Evolutionary conservation across 1,140 invertebrate genomes (phyloP), one percentile per base, ranked within the genome.

Genomic region (Chironomus striatipennis): DNA sequence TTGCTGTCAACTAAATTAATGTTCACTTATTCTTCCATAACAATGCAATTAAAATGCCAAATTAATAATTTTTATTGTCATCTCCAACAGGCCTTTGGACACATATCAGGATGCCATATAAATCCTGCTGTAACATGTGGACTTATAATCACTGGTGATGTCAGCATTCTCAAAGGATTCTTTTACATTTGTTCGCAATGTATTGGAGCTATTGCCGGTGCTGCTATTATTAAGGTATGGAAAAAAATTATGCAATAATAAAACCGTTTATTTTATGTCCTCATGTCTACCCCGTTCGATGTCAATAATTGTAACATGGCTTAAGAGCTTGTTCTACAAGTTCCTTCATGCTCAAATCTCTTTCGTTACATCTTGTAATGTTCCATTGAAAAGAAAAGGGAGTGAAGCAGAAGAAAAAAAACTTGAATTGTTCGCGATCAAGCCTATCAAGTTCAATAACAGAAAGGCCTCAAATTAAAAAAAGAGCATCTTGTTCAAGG

Each of bases 51-150:
- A 57, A 57, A 57, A 57, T 4, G 18, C 9, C 18, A 12, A 10
- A 4, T 57, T 10, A 57, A 57, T 57, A 10, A 70, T 20, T 21
- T 70, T 70, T 6, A 18, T 70, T 70, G 20, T 70, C n/a, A 79
- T 79, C 75, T 79, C 79, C 85, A 87, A 72, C 82, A 93, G 89
- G 86, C 87, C 21, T 84, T 96, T 72, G 93, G 92, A 20, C 93
- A 95, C 76, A 85, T 96, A 4, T 94, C 91, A 74, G 95, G 95
- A 42, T 93, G 93, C 74, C 94, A 96, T 82, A 90, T 97, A 75
- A 96, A 96, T 82, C 94, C 94, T 0, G 93, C 94, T 0, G 92
- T 97, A 0, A 94, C 93, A 0, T 73, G 89, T 8, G 93, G 91
- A 10, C 87, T 95, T 75, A 82, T 96, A 17, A 83, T 91, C n/a